phyloP scores from a whole-genome alignment of 2,113 vertebrate genomes.

The Parus major region DNA sequence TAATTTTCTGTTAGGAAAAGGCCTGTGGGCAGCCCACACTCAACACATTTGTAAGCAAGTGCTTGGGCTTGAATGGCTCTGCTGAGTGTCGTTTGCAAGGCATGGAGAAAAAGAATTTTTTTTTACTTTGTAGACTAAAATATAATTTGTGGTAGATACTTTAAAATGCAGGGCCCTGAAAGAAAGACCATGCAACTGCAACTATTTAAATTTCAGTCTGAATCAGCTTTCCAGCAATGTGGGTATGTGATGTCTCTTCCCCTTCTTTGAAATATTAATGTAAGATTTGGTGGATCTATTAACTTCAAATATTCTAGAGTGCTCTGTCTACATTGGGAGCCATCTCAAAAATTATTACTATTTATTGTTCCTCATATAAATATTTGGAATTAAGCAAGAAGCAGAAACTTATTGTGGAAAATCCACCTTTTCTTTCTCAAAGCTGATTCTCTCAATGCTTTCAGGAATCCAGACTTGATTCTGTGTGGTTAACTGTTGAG shows the following conservation, averaged over 20 bases:
- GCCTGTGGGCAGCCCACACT: not conserved
- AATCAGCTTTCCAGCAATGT: not conserved
- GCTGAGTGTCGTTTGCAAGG: not conserved
- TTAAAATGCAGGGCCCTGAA: not conserved
- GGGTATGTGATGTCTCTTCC: not conserved
- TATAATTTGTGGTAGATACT: not conserved
- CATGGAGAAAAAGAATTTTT: not conserved
- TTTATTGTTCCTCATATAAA: not conserved
- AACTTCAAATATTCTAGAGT: not conserved
- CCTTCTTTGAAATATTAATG: not conserved
- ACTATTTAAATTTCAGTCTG: not conserved
- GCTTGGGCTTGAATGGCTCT: not conserved
- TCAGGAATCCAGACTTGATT: not conserved
- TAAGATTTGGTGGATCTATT: not conserved
- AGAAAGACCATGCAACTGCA: not conserved
- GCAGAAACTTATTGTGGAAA: not conserved
- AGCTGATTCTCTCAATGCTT: not conserved
- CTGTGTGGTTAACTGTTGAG: not conserved
- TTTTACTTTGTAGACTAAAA: not conserved
- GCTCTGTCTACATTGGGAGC: not conserved
- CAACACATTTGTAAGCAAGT: accelerated
- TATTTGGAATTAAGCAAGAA: not conserved
- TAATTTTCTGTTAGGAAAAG: not conserved
- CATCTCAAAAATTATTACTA: not conserved
- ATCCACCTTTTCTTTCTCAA: not conserved